Evolutionary conservation across 2,797 vertebrate species (phyloP).

Genomic region (Molossus molossus): DNA sequence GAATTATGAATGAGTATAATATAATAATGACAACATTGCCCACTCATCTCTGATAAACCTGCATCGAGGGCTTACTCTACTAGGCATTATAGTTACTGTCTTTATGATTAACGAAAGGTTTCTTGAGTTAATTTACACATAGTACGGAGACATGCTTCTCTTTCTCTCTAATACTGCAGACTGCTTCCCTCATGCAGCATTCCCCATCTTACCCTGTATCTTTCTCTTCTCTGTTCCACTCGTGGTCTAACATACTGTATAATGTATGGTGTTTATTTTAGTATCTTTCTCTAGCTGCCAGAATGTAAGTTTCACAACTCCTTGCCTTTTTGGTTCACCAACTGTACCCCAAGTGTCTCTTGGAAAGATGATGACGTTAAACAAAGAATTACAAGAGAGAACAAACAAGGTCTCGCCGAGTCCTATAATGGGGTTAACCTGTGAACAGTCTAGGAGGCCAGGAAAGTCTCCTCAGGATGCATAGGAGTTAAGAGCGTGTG

Average conservation of each 20-base stretch:
- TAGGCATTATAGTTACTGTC: background rate
- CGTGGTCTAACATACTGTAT: background rate
- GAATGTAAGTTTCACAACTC: background rate
- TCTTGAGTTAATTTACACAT: constrained; percentile 6
- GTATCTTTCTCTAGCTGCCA: background rate
- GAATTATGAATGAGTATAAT: background rate
- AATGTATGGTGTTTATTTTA: background rate
- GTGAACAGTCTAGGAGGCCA: background rate
- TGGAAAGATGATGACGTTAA: constrained; percentile 20
- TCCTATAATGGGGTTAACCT: background rate
- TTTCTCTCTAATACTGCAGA: background rate
- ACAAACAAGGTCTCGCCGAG: background rate
- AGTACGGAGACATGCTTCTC: background rate
- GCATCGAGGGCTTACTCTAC: background rate
- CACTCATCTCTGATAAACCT: background rate
- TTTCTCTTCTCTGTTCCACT: background rate
- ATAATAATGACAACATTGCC: background rate
- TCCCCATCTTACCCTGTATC: background rate
- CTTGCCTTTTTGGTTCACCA: background rate
- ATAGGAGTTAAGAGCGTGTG: too few species aligned
- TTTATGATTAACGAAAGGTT: background rate
- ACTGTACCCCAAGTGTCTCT: background rate
- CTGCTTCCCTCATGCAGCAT: background rate
- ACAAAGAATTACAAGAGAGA: constrained; percentile 42
- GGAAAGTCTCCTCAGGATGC: background rate